Evolutionary conservation across 2,113 vertebrate species (phyloP), one percentile per base, ranked within the genome.

Genomic region (Amazona guildingii): DNA sequence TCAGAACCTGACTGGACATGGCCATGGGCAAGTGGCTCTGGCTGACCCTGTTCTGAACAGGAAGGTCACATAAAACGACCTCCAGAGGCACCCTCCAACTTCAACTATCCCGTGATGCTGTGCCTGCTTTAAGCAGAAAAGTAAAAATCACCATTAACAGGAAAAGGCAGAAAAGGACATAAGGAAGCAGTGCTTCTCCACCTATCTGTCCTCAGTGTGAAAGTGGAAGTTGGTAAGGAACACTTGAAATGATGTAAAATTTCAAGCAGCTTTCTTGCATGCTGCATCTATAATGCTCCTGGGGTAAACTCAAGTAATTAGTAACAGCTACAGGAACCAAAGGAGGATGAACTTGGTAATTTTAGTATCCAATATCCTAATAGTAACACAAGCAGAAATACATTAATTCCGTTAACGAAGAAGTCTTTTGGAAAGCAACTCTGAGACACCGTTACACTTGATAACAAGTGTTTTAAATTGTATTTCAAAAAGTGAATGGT

Each of bases 341-440:
- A 64, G 62, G 23, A 95, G 63, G 46, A 87, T 69, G 33, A 87
- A 90, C 35, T 41, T 15, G 37, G 63, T 28, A 76, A 76, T 92
- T 92, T 83, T 17, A 80, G 19, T 67, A 82, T 14, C 11, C 51
- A 79, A 69, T 73, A 95, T 67, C 33, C 46, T 46, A 80, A 51
- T 11, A 90, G 35, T 44, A 85, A 92, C 41, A 68, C 0, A 1
- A 27, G 35, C 70, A 95, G 63, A 88, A 87, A 4, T 48, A 73
- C 5, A 70, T 75, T 61, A 77, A 77, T 77, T 93, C 46, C 33
- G 49, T n/a, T 66, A 80, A 77, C 57, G 15, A 86, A 43, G 28
- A 84, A 93, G 43, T 55, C 44, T 86, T 93, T 88, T 37, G 13
- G 75, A 93, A 94, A 83, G 51, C 46, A 93, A 35, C 86, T 95